These are phyloP conservation scores for Arothron firmamentum DNA, from an alignment of 2,113 vertebrate species.

Conservation along the genomic window DNA sequence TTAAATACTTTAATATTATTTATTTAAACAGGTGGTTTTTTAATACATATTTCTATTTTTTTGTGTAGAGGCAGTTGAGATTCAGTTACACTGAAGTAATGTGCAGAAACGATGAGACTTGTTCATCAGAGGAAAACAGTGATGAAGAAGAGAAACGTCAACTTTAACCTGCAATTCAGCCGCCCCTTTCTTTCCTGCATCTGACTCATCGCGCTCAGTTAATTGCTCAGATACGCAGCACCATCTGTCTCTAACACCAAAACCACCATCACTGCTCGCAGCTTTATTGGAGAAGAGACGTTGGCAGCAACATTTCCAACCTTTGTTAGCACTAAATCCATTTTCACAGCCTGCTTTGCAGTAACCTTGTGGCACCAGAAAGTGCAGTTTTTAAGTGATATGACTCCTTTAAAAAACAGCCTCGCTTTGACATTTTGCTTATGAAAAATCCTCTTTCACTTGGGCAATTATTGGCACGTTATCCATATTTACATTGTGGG, in stretches of 20 bases:
- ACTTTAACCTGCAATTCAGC: constrained; percentile 56
- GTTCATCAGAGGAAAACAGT: constrained; percentile 22
- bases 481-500: constrained; percentile 39
- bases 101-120: background rate
- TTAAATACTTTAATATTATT: too few species aligned
- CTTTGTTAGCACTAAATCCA: constrained; percentile 40
- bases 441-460: constrained; percentile 36
- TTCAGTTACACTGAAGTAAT: constrained; percentile 12
- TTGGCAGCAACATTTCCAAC: constrained; percentile 27
- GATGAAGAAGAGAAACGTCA: constrained; percentile 14
- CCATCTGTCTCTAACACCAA: constrained; percentile 37
- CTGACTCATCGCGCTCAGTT: constrained; percentile 56
- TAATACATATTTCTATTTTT: too few species aligned
- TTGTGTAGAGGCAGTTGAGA: background rate
- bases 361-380: constrained; percentile 36
- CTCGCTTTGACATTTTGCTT: constrained; percentile 52
- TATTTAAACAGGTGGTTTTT: too few species aligned
- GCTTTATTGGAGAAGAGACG: constrained; percentile 36
- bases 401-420: background rate
- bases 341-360: constrained; percentile 32
- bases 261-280: constrained; percentile 26
- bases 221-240: constrained; percentile 47
- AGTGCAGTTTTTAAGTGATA: constrained; percentile 4
- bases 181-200: constrained; percentile 34
- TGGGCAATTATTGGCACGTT: constrained; percentile 36